Conservation (phyloP, 2,113 vertebrate genomes). For the Phoenicopterus ruber region DNA sequence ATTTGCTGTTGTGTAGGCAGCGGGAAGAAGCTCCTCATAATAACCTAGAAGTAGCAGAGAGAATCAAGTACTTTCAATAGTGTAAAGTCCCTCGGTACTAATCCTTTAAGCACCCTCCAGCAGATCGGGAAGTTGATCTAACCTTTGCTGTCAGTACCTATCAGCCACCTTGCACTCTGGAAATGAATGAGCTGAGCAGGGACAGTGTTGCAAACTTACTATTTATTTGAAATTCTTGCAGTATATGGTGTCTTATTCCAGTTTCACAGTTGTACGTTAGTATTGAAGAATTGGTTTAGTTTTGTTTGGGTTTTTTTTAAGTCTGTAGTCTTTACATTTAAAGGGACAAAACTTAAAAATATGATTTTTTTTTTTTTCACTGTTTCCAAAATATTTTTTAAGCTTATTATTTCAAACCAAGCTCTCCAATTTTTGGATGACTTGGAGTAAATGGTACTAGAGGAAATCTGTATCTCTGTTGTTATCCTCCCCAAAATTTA, state of each 20-base stretch:
- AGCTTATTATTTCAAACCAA: background rate
- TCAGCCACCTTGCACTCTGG: background rate
- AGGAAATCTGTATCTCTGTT: background rate
- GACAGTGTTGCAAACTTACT: background rate
- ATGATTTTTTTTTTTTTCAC: background rate
- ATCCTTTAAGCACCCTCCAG: conserved; percentile 6
- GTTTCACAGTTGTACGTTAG: background rate
- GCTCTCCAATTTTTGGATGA: background rate
- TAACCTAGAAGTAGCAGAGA: background rate
- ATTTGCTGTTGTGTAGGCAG: background rate
- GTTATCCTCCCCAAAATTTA: background rate
- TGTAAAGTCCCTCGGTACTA: background rate
- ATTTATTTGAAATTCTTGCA: background rate
- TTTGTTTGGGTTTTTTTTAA: background rate
- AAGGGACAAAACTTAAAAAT: background rate
- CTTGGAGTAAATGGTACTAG: background rate
- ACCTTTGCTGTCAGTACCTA: conserved; percentile 7
- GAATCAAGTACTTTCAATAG: background rate
- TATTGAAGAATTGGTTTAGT: background rate
- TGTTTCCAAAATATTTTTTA: background rate
- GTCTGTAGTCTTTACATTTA: background rate
- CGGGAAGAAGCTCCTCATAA: background rate
- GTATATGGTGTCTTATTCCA: background rate
- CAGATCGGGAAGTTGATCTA: conserved; percentile 7
- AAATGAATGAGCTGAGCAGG: background rate